phyloP scores from a whole-genome alignment of 2,113 vertebrate genomes.

The Ptyas mucosa region DNA sequence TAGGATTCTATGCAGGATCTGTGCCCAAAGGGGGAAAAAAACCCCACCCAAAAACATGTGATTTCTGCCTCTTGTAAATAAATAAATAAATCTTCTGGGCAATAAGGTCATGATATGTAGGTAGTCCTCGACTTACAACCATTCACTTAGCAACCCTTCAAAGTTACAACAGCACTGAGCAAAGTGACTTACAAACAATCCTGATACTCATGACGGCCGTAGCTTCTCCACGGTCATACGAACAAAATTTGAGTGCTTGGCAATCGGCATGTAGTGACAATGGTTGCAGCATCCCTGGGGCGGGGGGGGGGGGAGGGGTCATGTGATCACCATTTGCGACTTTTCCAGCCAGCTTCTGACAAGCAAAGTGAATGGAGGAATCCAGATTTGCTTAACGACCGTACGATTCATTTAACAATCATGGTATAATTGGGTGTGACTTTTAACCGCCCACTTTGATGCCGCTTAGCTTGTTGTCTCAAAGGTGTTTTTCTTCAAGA shows the following conservation, averaged over 20 bases:
- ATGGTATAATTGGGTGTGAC: not conserved
- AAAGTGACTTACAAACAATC: not conserved
- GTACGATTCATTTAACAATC: not conserved
- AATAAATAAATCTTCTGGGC: conserved; percentile 37
- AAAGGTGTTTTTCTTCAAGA: too few species aligned
- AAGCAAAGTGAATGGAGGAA: not conserved
- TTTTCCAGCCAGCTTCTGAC: not conserved
- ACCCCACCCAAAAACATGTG: not conserved
- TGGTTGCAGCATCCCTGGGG: not conserved
- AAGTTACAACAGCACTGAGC: not conserved
- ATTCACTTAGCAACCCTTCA: not conserved
- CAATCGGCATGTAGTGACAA: not conserved
- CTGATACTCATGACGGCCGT: not conserved
- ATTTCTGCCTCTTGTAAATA: conserved; percentile 43
- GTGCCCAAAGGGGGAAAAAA: conserved; percentile 44
- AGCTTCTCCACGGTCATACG: not conserved
- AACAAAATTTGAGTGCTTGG: not conserved
- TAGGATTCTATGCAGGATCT: conserved; percentile 43
- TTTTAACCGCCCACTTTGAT: not conserved
- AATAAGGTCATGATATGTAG: conserved; percentile 28
- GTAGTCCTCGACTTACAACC: not conserved
- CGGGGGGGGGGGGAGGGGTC: too few species aligned
- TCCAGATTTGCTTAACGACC: not conserved
- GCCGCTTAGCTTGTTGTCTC: not conserved
- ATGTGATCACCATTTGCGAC: not conserved